Percentiles rank a stretch among this genome's conserved stretches.
Conservation (phyloP, 2,888 invertebrate species). For the Keiferia lycopersicella region DNA sequence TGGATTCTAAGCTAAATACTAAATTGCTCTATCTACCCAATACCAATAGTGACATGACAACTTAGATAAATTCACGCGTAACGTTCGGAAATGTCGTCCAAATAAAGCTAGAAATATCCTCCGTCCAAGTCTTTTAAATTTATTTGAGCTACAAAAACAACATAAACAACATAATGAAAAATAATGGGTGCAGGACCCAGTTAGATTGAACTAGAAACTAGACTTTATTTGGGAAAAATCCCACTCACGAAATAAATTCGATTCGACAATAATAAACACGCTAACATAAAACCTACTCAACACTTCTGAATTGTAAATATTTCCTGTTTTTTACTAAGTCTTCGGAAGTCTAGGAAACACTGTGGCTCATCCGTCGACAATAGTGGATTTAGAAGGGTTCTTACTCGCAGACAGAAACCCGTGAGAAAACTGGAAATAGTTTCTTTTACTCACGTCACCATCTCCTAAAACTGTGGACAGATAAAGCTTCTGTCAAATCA, state of each 20-base stretch:
- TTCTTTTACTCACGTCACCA: conserved; percentile 50
- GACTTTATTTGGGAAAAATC: too few relatives aligned
- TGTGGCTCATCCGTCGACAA: conserved; percentile 30
- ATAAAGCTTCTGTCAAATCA: conserved; percentile 59
- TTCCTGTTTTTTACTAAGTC: background rate
- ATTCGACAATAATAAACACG: background rate
- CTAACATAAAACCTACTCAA: background rate
- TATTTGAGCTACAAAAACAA: too few relatives aligned
- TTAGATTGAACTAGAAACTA: too few relatives aligned
- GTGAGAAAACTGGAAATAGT: conserved; percentile 61
- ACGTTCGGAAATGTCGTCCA: too few relatives aligned
- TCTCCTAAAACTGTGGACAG: conserved; percentile 52
- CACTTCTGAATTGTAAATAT: conserved; percentile 1
- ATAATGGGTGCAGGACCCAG: too few relatives aligned
- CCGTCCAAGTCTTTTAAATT: too few relatives aligned
- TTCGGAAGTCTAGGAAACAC: background rate
- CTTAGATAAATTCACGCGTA: too few relatives aligned
- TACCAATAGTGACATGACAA: too few relatives aligned
- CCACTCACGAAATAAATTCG: too few relatives aligned
- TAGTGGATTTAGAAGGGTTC: conserved; percentile 38
- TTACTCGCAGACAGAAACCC: conserved; percentile 59
- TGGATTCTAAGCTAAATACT: too few relatives aligned
- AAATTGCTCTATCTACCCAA: too few relatives aligned
- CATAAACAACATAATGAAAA: too few relatives aligned
- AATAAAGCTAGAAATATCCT: background rate